Conservation (phyloP, 2,797 vertebrate genomes). For the Liasis olivaceus region DNA sequence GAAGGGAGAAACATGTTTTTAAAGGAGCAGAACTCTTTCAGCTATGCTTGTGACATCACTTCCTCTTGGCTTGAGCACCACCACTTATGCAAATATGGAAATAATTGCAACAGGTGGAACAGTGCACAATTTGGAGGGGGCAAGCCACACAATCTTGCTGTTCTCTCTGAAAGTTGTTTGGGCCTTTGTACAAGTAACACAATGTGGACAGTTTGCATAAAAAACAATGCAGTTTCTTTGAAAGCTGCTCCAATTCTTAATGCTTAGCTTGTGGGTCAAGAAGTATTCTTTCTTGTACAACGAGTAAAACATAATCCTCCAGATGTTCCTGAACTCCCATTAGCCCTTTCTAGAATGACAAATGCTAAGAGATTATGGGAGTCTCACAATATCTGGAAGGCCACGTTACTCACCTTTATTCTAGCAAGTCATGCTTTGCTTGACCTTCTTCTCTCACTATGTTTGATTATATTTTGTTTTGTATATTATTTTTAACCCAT, state of each 20-base stretch:
- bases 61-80: not conserved
- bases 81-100: not conserved
- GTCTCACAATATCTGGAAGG: not conserved
- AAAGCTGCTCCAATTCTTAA: not conserved
- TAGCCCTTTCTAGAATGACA: not conserved
- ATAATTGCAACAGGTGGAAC: not conserved
- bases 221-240: not conserved
- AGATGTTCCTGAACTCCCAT: not conserved
- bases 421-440: not conserved
- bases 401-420: not conserved
- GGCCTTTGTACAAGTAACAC: not conserved
- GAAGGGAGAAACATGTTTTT: not conserved
- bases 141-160: not conserved
- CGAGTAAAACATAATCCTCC: not conserved
- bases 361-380: not conserved
- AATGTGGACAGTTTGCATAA: not conserved
- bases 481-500: not conserved
- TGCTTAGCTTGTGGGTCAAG: not conserved
- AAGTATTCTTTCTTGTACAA: not conserved
- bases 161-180: not conserved
- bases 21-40: not conserved
- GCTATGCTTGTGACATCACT: not conserved
- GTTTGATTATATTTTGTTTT: not conserved
- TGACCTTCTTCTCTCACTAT: not conserved
- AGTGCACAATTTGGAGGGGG: not conserved